phyloP scores from a whole-genome alignment of 2,888 invertebrate species.

The Heliconius hortense region DNA sequence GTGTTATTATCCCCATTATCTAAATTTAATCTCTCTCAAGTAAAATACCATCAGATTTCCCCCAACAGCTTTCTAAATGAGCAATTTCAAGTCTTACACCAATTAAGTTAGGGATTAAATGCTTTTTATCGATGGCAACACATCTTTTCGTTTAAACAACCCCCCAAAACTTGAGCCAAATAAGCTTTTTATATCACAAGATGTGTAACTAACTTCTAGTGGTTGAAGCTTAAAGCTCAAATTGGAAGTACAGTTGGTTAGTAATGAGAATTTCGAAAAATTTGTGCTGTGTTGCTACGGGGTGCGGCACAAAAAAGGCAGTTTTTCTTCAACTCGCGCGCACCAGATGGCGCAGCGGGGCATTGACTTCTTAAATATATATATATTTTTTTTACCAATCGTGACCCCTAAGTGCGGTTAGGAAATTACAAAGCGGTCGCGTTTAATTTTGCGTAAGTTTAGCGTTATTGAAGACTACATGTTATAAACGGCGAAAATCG shows the following conservation, averaged over 20 bases:
- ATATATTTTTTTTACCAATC: slow-evolving; percentile 62
- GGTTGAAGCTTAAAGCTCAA: slow-evolving; percentile 41
- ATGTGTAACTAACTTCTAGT: slow-evolving; percentile 25
- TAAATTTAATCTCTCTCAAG: slow-evolving; percentile 51
- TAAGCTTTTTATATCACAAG: not conserved
- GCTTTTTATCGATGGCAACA: slow-evolving; percentile 40
- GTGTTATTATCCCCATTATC: slow-evolving; percentile 48
- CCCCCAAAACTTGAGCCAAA: slow-evolving; percentile 44
- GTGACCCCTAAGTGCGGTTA: slow-evolving; percentile 75
- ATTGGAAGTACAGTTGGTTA: slow-evolving; percentile 26
- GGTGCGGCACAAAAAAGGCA: slow-evolving; percentile 54
- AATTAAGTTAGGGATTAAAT: slow-evolving; percentile 43
- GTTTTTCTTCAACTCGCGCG: slow-evolving; percentile 56
- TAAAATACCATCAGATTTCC: slow-evolving; percentile 39
- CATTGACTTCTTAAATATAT: slow-evolving; percentile 71
- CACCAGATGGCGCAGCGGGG: slow-evolving; percentile 71
- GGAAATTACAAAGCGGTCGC: slow-evolving; percentile 56
- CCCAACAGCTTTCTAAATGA: slow-evolving; percentile 28
- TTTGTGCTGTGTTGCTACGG: slow-evolving; percentile 55
- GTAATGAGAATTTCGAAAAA: slow-evolving; percentile 30
- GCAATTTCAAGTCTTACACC: slow-evolving; percentile 45
- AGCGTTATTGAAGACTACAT: slow-evolving; percentile 42
- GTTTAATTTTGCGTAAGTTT: slow-evolving; percentile 64
- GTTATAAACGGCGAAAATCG: slow-evolving; percentile 32
- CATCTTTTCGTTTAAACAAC: slow-evolving; percentile 44